Percentiles rank a stretch among this genome's conserved stretches.
phyloP scores from a whole-genome alignment of 2,113 vertebrate species.

The Rhinichthys klamathensis region DNA sequence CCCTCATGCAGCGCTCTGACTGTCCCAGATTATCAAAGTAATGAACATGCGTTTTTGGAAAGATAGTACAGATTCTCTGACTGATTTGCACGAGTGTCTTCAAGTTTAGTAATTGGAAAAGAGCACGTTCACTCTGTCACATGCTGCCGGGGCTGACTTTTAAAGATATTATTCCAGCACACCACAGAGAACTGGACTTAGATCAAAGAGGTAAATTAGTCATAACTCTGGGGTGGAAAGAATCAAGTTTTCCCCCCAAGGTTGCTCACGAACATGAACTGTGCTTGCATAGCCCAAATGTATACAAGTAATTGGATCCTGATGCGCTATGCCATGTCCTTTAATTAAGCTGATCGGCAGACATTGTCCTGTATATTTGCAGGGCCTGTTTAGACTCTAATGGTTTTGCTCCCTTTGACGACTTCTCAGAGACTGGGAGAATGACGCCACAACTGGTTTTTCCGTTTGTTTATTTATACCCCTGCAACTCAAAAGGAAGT shows the following conservation, averaged over 20 bases:
- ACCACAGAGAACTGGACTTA: conserved; percentile 59
- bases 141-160: conserved; percentile 41
- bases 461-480: conserved; percentile 14
- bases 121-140: conserved; percentile 15
- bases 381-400: conserved; percentile 30
- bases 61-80: background rate
- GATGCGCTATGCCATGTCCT: conserved; percentile 39
- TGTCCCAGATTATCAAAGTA: conserved; percentile 43
- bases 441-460: conserved; percentile 1
- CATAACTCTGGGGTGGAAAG: conserved; percentile 67
- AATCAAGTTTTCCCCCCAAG: conserved; percentile 58
- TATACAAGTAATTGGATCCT: conserved; percentile 57
- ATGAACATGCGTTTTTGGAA: background rate
- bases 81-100: background rate
- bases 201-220: conserved; percentile 71
- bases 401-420: conserved; percentile 19
- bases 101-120: background rate
- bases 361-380: conserved; percentile 36
- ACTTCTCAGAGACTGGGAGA: background rate
- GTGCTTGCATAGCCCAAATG: conserved; percentile 51
- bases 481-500: background rate
- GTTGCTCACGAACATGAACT: conserved; percentile 23
- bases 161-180: conserved; percentile 55
- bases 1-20: conserved; percentile 56
- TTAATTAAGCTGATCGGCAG: conserved; percentile 53